Percentiles rank a stretch among this genome's conserved stretches.
phyloP scores from a whole-genome alignment of 1,140 invertebrate species.

The Drosophila mayri region DNA sequence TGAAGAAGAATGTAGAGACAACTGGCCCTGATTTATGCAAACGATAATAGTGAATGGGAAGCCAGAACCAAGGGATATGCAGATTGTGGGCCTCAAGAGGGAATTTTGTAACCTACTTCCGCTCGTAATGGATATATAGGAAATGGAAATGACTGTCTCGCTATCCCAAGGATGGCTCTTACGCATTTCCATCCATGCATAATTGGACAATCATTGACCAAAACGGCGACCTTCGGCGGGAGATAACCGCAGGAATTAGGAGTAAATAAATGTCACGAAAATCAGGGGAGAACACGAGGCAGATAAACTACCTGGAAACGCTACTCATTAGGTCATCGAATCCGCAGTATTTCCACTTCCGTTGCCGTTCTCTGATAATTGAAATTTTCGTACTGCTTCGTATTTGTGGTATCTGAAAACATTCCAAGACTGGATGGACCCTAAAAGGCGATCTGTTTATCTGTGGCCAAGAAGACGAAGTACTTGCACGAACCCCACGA shows the following conservation, averaged over 20 bases:
- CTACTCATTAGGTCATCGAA: conserved; percentile 27
- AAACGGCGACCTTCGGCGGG: conserved; percentile 25
- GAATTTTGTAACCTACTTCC: conserved; percentile 20
- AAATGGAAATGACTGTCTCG: background rate
- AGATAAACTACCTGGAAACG: conserved; percentile 13
- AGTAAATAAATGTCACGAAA: conserved; percentile 42
- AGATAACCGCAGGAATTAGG: conserved; percentile 34
- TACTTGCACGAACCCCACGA: conserved; percentile 1
- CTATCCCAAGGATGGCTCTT: conserved; percentile 11
- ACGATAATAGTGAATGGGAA: background rate
- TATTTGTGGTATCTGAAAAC: conserved; percentile 18
- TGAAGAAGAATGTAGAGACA: background rate
- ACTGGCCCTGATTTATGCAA: background rate
- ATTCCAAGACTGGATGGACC: conserved; percentile 14
- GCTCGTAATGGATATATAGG: conserved; percentile 28
- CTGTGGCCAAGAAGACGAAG: conserved; percentile 13
- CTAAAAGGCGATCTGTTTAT: conserved; percentile 44
- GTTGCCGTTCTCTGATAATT: conserved; percentile 12
- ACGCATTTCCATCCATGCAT: conserved; percentile 33
- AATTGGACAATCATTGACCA: conserved; percentile 17
- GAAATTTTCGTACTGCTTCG: conserved; percentile 7
- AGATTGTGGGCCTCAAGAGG: background rate
- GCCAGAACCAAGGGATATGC: conserved; percentile 1
- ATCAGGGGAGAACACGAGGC: background rate
- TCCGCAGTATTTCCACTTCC: conserved; percentile 26